Evolutionary conservation across 2,113 vertebrate genomes (phyloP).

Genomic region (Protobothrops flavoviridis): DNA sequence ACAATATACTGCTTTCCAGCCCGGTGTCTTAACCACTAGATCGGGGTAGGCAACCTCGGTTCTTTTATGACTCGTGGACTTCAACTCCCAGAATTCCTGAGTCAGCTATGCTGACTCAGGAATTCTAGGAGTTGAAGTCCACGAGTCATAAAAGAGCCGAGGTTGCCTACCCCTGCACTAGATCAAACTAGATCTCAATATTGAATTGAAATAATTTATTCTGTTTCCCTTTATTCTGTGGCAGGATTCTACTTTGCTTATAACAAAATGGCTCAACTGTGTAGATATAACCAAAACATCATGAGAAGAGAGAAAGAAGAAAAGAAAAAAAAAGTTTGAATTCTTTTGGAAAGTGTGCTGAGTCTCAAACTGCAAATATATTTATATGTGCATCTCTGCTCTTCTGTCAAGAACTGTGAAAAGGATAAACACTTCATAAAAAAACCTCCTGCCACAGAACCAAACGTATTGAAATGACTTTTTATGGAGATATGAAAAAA

Average conservation of each 20-base stretch:
- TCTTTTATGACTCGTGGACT: too few relatives aligned
- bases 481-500: conserved; percentile 69
- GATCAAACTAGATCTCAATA: neutral
- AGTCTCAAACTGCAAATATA: neutral
- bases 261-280: neutral
- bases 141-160: too few relatives aligned
- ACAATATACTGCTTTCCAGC: neutral
- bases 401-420: conserved; percentile 42
- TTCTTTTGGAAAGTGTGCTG: neutral
- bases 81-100: too few relatives aligned
- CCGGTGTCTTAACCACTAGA: neutral
- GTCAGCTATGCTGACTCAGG: too few relatives aligned
- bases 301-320: neutral
- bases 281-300: neutral
- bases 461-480: conserved; percentile 67
- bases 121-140: too few relatives aligned
- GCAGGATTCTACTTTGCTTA: neutral
- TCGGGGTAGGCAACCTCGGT: neutral
- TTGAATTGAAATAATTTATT: neutral
- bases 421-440: conserved; percentile 56
- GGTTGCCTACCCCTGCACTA: neutral
- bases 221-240: neutral
- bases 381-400: conserved; percentile 20
- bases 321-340: neutral
- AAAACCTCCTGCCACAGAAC: conserved; percentile 49